Conservation (phyloP, 2,797 vertebrate species). For the Rhinella marina region DNA sequence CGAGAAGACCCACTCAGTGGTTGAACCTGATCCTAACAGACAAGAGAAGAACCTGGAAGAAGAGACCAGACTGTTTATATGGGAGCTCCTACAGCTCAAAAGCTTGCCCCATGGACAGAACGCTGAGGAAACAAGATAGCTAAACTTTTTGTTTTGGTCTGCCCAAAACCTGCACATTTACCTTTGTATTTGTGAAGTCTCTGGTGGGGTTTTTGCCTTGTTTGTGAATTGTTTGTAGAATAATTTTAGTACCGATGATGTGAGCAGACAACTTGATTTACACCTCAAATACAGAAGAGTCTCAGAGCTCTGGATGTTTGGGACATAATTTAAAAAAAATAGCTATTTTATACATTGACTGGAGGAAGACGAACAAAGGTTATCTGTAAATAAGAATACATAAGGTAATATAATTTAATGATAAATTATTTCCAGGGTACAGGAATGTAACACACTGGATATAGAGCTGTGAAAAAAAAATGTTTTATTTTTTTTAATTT, state of each 20-base stretch:
- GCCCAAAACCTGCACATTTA: slow-evolving; percentile 70
- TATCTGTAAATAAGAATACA: slow-evolving; percentile 52
- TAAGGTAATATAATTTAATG: slow-evolving; percentile 59
- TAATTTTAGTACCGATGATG: slow-evolving; percentile 73
- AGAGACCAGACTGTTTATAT: slow-evolving; percentile 27
- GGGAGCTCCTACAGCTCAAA: slow-evolving; percentile 38
- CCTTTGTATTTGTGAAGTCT: slow-evolving; percentile 73
- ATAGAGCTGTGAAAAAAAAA: slow-evolving; percentile 54
- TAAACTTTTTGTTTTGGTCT: slow-evolving; percentile 64
- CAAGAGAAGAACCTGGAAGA: not conserved
- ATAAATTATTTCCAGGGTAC: slow-evolving; percentile 54
- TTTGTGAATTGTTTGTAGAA: slow-evolving; percentile 77
- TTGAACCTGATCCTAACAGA: slow-evolving; percentile 70
- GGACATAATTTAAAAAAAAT: not conserved
- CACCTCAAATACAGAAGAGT: slow-evolving; percentile 22
- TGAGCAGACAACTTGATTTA: slow-evolving; percentile 69
- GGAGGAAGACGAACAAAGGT: slow-evolving; percentile 42
- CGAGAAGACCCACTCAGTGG: slow-evolving; percentile 97
- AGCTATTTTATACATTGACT: slow-evolving; percentile 44
- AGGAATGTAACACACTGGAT: slow-evolving; percentile 60
- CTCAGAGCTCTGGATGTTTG: not conserved
- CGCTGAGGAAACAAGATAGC: slow-evolving; percentile 63
- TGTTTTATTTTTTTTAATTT: slow-evolving; percentile 58
- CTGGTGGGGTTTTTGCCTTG: slow-evolving; percentile 79
- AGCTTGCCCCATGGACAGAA: slow-evolving; percentile 39